phyloP scores from a whole-genome alignment of 1,140 invertebrate species.

The Diorhabda carinulata region DNA sequence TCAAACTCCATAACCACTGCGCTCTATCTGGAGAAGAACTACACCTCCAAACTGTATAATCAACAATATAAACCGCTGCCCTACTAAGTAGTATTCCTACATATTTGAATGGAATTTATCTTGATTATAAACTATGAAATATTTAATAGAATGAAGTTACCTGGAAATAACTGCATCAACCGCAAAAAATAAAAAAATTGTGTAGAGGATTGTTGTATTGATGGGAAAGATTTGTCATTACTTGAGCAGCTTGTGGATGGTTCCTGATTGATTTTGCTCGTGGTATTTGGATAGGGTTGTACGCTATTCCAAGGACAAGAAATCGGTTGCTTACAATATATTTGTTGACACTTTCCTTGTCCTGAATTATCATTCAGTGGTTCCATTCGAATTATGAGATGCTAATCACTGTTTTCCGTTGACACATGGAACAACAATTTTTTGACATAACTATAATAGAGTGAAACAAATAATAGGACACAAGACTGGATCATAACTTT shows the following conservation, averaged over 20 bases:
- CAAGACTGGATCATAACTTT: no score
- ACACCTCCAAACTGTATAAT: no score
- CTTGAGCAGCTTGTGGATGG: background rate
- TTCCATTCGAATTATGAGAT: background rate
- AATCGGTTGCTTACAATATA: slow-evolving; percentile 31
- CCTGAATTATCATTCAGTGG: background rate
- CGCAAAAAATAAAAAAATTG: slow-evolving; percentile 45
- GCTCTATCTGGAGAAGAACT: no score
- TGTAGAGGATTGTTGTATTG: slow-evolving; percentile 31
- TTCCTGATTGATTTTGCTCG: slow-evolving; percentile 30
- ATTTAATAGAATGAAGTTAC: background rate
- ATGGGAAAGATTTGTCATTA: slow-evolving; percentile 9
- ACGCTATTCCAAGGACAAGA: slow-evolving; percentile 33
- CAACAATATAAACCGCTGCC: no score
- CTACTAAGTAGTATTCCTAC: no score
- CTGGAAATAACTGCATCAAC: slow-evolving; percentile 44
- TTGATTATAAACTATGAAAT: no score
- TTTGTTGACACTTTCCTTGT: background rate
- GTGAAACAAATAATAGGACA: no score
- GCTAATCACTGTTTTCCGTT: background rate
- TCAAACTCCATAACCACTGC: no score
- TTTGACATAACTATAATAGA: background rate
- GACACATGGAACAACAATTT: background rate
- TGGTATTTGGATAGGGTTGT: slow-evolving; percentile 32
- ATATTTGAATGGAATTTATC: no score